phyloP scores from a whole-genome alignment of 2,888 invertebrate genomes.

The Eupithecia subfuscata region DNA sequence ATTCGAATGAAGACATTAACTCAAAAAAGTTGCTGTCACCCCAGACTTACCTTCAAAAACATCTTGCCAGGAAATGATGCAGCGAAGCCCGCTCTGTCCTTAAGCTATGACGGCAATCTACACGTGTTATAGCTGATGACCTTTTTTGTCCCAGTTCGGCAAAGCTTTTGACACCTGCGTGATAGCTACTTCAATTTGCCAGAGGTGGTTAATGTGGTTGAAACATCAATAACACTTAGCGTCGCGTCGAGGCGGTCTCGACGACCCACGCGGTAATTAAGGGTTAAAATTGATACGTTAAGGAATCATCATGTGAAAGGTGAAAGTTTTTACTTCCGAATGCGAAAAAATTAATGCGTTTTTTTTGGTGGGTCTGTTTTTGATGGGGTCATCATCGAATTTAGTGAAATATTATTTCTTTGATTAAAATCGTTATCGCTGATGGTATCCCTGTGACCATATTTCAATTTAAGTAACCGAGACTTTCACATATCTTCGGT shows the following conservation, averaged over 20 bases:
- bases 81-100: slow-evolving; percentile 40
- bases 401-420: slow-evolving; percentile 20
- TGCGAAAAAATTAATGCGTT: slow-evolving; percentile 38
- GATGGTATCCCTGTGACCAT: background rate
- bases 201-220: slow-evolving; percentile 64
- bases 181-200: slow-evolving; percentile 74
- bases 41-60: slow-evolving; percentile 18
- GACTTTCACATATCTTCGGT: background rate
- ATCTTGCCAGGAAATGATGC: slow-evolving; percentile 36
- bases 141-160: slow-evolving; percentile 76
- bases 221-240: slow-evolving; percentile 75
- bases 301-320: slow-evolving; percentile 51
- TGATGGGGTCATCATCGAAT: slow-evolving; percentile 36
- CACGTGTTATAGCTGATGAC: slow-evolving; percentile 74
- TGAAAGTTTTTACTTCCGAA: slow-evolving; percentile 48
- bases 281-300: slow-evolving; percentile 77
- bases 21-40: slow-evolving; percentile 14
- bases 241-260: slow-evolving; percentile 59
- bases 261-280: slow-evolving; percentile 61
- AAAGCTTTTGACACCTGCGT: slow-evolving; percentile 80
- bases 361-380: slow-evolving; percentile 34
- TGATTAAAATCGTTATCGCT: slow-evolving; percentile 12
- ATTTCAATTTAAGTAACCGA: slow-evolving; percentile 3
- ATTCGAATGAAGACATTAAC: slow-evolving; percentile 10
- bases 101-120: slow-evolving; percentile 61